Percentiles rank a stretch among this genome's conserved stretches.
Evolutionary conservation across 2,797 vertebrate genomes (phyloP).

Genomic region (Echiichthys vipera): DNA sequence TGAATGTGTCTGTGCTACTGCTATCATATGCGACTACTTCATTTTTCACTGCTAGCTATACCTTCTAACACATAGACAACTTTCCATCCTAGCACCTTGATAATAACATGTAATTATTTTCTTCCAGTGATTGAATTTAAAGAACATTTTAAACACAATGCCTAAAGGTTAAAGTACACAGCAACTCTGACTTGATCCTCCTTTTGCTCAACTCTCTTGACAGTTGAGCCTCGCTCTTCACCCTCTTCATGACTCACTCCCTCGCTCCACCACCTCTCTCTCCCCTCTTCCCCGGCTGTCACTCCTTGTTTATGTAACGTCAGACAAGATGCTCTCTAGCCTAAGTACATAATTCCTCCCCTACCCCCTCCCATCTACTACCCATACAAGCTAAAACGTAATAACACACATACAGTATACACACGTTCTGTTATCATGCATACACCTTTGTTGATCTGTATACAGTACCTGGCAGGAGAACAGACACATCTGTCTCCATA

Average conservation of each 20-base stretch:
- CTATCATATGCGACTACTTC: too few species aligned
- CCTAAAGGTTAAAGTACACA: constrained; percentile 19
- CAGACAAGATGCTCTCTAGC: constrained; percentile 53
- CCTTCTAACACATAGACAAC: not conserved
- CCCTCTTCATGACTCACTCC: constrained; percentile 56
- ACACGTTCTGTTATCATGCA: not conserved
- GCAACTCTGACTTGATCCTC: constrained; percentile 24
- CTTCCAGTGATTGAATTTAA: not conserved
- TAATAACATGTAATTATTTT: not conserved
- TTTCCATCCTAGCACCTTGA: not conserved
- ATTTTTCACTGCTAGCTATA: too few species aligned
- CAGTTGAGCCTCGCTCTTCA: constrained; percentile 41
- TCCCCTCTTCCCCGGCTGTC: constrained; percentile 53
- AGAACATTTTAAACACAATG: not conserved
- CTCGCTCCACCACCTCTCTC: constrained; percentile 43
- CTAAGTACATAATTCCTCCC: constrained; percentile 39
- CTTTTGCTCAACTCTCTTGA: constrained; percentile 38
- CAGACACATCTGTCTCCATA: constrained; percentile 31
- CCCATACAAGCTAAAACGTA: not conserved
- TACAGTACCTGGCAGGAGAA: constrained; percentile 9
- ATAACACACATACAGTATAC: not conserved
- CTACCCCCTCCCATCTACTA: constrained; percentile 13
- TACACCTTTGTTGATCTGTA: constrained; percentile 4
- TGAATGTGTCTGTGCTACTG: too few species aligned
- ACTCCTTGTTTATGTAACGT: constrained; percentile 63